Evolutionary conservation across 1,140 invertebrate genomes (phyloP).

Genomic region (Drosophila persimilis): DNA sequence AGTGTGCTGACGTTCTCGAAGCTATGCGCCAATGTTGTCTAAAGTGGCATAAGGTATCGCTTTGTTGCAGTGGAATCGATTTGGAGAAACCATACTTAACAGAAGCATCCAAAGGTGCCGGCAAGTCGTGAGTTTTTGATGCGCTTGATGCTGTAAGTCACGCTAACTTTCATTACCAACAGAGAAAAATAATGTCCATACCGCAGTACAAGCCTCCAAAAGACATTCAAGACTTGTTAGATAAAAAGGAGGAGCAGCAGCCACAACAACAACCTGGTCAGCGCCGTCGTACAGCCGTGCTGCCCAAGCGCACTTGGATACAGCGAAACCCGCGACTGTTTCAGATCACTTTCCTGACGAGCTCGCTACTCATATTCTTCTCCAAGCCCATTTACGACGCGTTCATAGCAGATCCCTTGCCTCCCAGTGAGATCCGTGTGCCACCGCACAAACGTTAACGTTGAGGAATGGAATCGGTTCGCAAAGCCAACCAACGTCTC

Average conservation of each 20-base stretch:
- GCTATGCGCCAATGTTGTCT: constrained; percentile 87
- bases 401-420: constrained; percentile 83
- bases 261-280: constrained; percentile 62
- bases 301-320: constrained; percentile 81
- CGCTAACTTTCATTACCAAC: not conserved
- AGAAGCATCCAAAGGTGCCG: constrained; percentile 18
- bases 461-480: constrained; percentile 90
- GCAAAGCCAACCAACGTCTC: constrained; percentile 88
- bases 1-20: constrained; percentile 86
- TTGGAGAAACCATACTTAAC: constrained; percentile 83
- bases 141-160: too few relatives aligned
- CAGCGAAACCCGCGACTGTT: constrained; percentile 85
- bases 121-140: constrained; percentile 35
- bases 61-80: constrained; percentile 88
- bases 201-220: constrained; percentile 73
- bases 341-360: constrained; percentile 83
- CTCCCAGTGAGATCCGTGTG: constrained; percentile 56
- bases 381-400: constrained; percentile 88
- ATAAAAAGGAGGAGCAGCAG: constrained; percentile 65
- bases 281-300: constrained; percentile 68
- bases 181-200: constrained; percentile 70
- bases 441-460: constrained; percentile 78
- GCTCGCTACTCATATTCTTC: constrained; percentile 85
- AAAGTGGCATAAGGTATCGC: constrained; percentile 85
- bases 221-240: constrained; percentile 63